phyloP scores from a whole-genome alignment of 2,888 invertebrate species.

The Mythimna loreyi region DNA sequence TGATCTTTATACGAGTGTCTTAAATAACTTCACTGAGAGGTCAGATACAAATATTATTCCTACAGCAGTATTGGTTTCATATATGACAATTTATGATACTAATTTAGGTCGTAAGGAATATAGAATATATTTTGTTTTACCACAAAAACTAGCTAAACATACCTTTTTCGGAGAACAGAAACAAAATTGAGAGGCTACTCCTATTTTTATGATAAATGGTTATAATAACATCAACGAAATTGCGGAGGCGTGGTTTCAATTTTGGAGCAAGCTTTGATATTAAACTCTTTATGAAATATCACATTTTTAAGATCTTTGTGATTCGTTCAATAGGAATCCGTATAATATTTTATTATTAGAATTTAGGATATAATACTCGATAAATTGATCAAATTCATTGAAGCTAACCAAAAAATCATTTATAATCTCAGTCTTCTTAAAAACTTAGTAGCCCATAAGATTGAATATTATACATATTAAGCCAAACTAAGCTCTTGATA shows the following conservation, averaged over 20 bases:
- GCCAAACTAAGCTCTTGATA: not conserved
- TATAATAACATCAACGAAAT: conserved; percentile 59
- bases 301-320: conserved; percentile 25
- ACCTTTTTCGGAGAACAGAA: conserved; percentile 44
- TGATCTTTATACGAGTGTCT: conserved; percentile 4
- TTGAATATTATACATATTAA: conserved; percentile 7
- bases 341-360: conserved; percentile 17
- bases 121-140: conserved; percentile 24
- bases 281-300: conserved; percentile 36
- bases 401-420: not conserved
- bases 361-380: not conserved
- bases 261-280: conserved; percentile 37
- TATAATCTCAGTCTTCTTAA: not conserved
- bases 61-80: conserved; percentile 38
- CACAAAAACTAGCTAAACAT: conserved; percentile 52
- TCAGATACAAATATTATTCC: conserved; percentile 13
- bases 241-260: conserved; percentile 59
- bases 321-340: conserved; percentile 16
- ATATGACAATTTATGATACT: conserved; percentile 50
- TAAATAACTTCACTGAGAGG: conserved; percentile 1
- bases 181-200: conserved; percentile 53
- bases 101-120: conserved; percentile 44
- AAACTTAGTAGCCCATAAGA: not conserved
- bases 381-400: conserved; percentile 9
- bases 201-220: conserved; percentile 63